Evolutionary conservation across 2,113 vertebrate genomes (phyloP), one percentile per base, ranked within the genome.

Genomic region (Tachysurus fulvidraco): DNA sequence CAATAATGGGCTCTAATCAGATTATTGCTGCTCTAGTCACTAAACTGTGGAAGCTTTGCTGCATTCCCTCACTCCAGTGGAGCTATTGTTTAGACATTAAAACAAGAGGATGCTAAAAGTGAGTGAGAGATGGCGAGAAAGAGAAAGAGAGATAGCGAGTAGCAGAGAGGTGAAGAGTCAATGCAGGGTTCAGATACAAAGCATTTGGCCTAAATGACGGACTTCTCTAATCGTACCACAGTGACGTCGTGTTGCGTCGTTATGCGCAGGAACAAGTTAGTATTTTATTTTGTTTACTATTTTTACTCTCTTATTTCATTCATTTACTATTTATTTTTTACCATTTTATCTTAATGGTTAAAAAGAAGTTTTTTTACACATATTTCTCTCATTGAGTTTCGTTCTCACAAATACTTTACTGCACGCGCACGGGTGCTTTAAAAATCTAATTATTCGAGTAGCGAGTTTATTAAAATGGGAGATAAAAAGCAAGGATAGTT

Each of bases 31-130:
- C 79, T 85, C 89, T 90, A 91, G 83, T 86, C 90, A 87, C 91
- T 54, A 64, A 87, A 83, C 67, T 83, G 69, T 83, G 54, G 71
- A 76, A 86, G 85, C 86, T 46, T 52, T 50, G 76, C 85, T 65
- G 54, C 4, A 11, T 52, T 85, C 74, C 25, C 78, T 87, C 92
- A 91, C 91, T 88, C 91, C 90, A 89, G 85, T 74, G 67, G 88
- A 90, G 90, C 92, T 91, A 92, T 94, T 95, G 92, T 95, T 89
- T 89, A 90, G 76, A 87, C 84, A 88, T 92, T 88, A 91, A 94
- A 91, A 91, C 91, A 91, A 89, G 87, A 88, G 87, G 73, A 89
- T 81, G 21, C 62, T 2, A 74, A 78, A 65, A 69, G 81, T 50
- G 76, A 88, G 57, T 23, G 9, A 83, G 36, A 54, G 77, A 19